These are phyloP conservation scores for Megalonaias nervosa DNA, from an alignment of 1,140 invertebrate species.

Conservation along the genomic window DNA sequence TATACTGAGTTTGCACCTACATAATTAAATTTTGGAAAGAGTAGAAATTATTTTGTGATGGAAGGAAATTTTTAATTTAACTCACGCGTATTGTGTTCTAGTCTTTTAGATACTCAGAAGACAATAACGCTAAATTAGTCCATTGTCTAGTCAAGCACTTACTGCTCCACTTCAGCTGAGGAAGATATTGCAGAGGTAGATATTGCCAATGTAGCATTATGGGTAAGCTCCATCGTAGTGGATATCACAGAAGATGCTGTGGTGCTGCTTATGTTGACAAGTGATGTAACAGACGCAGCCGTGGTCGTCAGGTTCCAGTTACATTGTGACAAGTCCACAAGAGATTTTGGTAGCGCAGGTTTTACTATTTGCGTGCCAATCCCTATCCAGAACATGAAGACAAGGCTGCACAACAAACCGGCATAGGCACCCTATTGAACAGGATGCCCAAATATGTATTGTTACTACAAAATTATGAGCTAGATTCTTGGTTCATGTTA, in stretches of 20 bases:
- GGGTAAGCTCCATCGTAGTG: conserved; percentile 8
- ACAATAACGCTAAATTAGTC: no score
- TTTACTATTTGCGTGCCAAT: conserved; percentile 83
- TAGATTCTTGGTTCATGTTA: no score
- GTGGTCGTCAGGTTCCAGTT: conserved; percentile 50
- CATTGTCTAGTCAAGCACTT: neutral
- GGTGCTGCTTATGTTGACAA: neutral
- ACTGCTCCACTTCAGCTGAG: conserved; percentile 11
- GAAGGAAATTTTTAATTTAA: no score
- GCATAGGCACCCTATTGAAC: conserved; percentile 80
- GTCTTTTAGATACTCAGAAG: no score
- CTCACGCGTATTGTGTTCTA: no score
- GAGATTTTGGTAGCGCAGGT: conserved; percentile 61
- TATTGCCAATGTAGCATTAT: conserved; percentile 1
- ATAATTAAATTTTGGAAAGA: no score
- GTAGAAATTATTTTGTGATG: no score
- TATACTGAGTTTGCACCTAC: no score
- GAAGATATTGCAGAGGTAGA: neutral
- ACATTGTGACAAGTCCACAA: conserved; percentile 71
- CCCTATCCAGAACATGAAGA: conserved; percentile 86
- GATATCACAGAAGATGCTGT: conserved; percentile 5
- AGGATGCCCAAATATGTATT: no score
- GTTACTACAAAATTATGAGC: no score
- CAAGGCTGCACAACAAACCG: conserved; percentile 81
- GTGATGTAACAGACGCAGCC: conserved; percentile 16